Base-by-base conservation (phyloP, 2,888 invertebrate species). In the Tetramorium bicarinatum region DNA sequence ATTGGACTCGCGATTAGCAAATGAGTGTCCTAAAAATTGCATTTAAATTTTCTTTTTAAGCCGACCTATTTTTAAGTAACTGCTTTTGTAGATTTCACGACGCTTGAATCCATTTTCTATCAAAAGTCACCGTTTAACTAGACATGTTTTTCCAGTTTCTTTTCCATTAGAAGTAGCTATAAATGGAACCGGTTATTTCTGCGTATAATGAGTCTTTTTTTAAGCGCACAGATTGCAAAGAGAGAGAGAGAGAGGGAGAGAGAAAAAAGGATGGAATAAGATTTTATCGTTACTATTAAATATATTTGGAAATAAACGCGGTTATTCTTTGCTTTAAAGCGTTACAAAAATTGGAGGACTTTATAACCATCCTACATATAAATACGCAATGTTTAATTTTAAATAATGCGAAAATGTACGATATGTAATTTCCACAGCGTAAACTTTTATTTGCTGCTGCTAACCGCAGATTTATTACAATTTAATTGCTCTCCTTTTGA, bases 401-500 rank as follows among this genome's bases (percentile, higher is more conserved):
- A 72, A 80, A 80, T 80, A 80, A 80, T 59, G 59, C 49, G 54
- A 77, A 59, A 74, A 80, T 72, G 44, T 21, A 80, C 59, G 72
- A 71, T 72, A 72, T 38, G 72, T 72, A 72, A 80, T 80, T 80
- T 80, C 25, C 59, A 25, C 79, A 38, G 15, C 18, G 72, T 80
- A 72, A 59, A 80, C 72, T 72, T 80, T 80, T 72, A 72, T 80
- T 80, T 72, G 59, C 72, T 21, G 13, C 72, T 25, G 79, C 59
- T 72, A 72, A 49, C 59, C 79, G 38, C 79, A 59, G 47, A 47
- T 80, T 80, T 54, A 80, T 80, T 80, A 72, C 79, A 59, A 80
- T 80, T 80, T 80, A 80, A 80, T 80, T 80, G 79, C 79, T 72
- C 72, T 71, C 72, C 47, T 80, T 80, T 80, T 80, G 72, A 71